Evolutionary conservation across 2,797 vertebrate species (phyloP).

Genomic region (Buceros bicornis): DNA sequence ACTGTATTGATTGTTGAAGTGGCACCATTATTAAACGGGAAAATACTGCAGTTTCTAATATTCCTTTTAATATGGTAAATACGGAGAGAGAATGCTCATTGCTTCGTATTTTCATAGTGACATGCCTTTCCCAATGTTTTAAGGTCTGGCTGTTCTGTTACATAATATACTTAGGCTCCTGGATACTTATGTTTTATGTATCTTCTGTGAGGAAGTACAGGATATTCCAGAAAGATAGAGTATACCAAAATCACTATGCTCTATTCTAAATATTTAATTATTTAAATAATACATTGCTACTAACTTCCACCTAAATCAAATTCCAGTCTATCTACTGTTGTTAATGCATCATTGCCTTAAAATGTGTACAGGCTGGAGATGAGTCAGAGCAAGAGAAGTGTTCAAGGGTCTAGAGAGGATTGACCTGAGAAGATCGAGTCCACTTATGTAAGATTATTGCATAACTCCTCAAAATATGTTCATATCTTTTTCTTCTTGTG

Average conservation of each 20-base stretch:
- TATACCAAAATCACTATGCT: neutral
- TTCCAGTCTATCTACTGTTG: neutral
- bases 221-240: slow-evolving; percentile 16
- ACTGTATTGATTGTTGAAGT: neutral
- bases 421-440: slow-evolving; percentile 56
- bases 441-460: slow-evolving; percentile 56
- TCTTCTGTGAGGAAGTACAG: neutral
- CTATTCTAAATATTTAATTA: slow-evolving; percentile 60
- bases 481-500: neutral
- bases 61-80: neutral
- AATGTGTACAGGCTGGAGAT: slow-evolving; percentile 1
- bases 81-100: neutral
- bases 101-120: neutral
- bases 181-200: slow-evolving; percentile 50
- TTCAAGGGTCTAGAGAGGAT: slow-evolving; percentile 41
- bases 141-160: slow-evolving; percentile 19
- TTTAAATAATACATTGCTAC: slow-evolving; percentile 58
- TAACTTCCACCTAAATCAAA: slow-evolving; percentile 36
- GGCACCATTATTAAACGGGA: neutral
- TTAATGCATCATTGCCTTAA: slow-evolving; percentile 36
- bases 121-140: neutral
- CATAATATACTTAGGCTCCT: slow-evolving; percentile 40
- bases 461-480: slow-evolving; percentile 57
- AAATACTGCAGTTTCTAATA: neutral
- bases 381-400: slow-evolving; percentile 39